Evolutionary conservation across 2,888 invertebrate genomes (phyloP).

Genomic region (Falcaria lacertinaria): DNA sequence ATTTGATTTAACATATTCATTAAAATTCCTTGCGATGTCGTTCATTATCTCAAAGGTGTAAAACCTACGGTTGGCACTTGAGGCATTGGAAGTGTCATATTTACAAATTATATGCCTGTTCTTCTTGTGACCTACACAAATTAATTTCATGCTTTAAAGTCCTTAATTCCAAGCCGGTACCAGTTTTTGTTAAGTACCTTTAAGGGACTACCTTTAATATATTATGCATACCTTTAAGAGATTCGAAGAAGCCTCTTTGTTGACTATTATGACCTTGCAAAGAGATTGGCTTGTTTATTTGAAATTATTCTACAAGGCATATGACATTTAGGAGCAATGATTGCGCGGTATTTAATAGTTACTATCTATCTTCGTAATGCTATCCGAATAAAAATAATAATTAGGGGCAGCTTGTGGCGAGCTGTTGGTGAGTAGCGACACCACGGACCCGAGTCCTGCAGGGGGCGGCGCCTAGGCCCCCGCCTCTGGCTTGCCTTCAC

Average conservation of each 20-base stretch:
- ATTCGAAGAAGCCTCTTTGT: not conserved
- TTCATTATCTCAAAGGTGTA: too few species aligned
- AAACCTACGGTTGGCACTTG: too few species aligned
- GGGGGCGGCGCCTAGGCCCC: too few species aligned
- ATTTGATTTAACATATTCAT: too few species aligned
- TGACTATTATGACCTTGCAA: constrained; percentile 3
- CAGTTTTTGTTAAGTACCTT: not conserved
- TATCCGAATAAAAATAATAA: too few species aligned
- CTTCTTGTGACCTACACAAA: not conserved
- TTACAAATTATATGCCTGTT: not conserved
- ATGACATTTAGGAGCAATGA: constrained; percentile 1
- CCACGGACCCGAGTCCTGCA: too few species aligned
- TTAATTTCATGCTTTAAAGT: not conserved
- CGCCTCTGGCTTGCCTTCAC: too few species aligned
- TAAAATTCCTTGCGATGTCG: too few species aligned
- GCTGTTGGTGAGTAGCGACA: too few species aligned
- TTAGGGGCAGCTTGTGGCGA: too few species aligned
- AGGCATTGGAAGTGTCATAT: not conserved
- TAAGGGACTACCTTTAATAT: not conserved
- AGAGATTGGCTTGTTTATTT: constrained; percentile 1
- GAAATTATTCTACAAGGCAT: not conserved
- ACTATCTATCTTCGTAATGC: too few species aligned
- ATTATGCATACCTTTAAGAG: not conserved
- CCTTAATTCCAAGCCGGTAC: not conserved
- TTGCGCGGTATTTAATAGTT: not conserved